phyloP scores from a whole-genome alignment of 2,888 invertebrate genomes.

The Scrobipalpa atriplicella region DNA sequence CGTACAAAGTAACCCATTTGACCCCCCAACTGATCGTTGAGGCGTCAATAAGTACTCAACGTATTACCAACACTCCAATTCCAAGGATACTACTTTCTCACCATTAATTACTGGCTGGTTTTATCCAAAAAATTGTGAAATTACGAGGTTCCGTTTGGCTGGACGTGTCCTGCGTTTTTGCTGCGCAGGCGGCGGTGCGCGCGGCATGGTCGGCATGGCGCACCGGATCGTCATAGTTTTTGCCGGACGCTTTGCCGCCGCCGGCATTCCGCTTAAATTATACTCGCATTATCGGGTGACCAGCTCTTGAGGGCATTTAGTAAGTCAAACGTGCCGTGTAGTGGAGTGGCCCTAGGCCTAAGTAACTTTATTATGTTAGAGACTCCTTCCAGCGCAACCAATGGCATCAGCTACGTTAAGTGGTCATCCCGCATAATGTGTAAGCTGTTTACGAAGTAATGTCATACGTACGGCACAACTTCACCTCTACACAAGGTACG shows the following conservation, averaged over 20 bases:
- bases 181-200: background rate
- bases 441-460: no score
- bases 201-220: constrained; percentile 33
- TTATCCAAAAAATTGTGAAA: constrained; percentile 10
- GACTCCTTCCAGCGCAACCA: no score
- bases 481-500: no score
- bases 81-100: constrained; percentile 9
- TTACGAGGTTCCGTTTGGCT: constrained; percentile 11
- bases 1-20: no score
- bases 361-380: no score
- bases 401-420: no score
- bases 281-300: constrained; percentile 46
- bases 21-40: no score
- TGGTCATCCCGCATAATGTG: no score
- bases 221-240: constrained; percentile 69
- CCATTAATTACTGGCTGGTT: constrained; percentile 1
- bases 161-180: constrained; percentile 7
- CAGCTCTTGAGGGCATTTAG: constrained; percentile 33
- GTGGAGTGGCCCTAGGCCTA: background rate
- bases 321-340: background rate
- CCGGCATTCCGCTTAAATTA: constrained; percentile 73
- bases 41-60: background rate
- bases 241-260: constrained; percentile 53
- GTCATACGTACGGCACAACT: no score
- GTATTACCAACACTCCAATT: background rate